phyloP scores from a whole-genome alignment of 2,797 vertebrate genomes.

The Loriculus beryllinus region DNA sequence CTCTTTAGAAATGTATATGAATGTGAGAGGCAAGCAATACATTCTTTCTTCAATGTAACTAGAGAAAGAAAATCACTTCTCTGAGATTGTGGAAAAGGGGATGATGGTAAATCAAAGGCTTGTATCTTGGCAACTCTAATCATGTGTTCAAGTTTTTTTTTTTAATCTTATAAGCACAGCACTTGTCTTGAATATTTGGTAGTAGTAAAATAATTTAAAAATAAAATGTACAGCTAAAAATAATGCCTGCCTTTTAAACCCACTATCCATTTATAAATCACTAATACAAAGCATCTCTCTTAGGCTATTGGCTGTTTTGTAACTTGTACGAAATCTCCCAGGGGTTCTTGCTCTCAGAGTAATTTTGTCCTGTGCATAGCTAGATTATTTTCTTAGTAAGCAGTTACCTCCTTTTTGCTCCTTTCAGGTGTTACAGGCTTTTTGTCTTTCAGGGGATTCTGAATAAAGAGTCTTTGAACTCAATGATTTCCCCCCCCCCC shows the following conservation, averaged over 20 bases:
- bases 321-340: neutral
- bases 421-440: neutral
- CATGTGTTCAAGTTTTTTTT: neutral
- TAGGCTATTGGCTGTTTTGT: neutral
- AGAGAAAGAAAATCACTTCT: neutral
- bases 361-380: neutral
- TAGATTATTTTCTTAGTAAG: neutral
- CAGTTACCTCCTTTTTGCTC: neutral
- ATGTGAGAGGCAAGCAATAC: neutral
- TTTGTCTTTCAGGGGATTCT: neutral
- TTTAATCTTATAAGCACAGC: neutral
- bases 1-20: neutral
- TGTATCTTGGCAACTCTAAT: neutral
- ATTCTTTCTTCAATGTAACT: neutral
- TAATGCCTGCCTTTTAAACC: neutral
- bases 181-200: neutral
- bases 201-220: neutral
- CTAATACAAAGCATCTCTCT: neutral
- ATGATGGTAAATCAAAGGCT: neutral
- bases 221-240: neutral
- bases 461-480: neutral
- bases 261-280: neutral
- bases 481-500: neutral
- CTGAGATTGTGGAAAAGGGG: neutral
- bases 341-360: neutral